Percentiles rank a stretch among this genome's conserved stretches.
Conservation (phyloP, 2,888 invertebrate species). For the Acrocyrtus sp. region DNA sequence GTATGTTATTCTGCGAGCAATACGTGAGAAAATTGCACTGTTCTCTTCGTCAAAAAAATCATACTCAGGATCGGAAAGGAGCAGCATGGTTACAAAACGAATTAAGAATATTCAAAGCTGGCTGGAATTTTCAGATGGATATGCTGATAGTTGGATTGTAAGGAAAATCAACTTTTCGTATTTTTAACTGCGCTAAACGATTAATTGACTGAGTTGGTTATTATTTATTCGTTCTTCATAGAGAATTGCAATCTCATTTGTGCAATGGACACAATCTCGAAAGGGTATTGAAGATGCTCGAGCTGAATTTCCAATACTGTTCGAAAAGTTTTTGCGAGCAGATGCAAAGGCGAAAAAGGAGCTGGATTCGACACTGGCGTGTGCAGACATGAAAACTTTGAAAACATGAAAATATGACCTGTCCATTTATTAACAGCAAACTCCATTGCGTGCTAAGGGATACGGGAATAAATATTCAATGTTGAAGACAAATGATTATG, state of each 20-base stretch:
- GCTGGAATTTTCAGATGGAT: slow-evolving; percentile 64
- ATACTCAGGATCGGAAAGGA: slow-evolving; percentile 52
- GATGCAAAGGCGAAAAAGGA: not conserved
- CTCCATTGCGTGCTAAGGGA: too few species aligned
- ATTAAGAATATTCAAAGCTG: slow-evolving; percentile 66
- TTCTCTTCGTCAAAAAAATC: slow-evolving; percentile 38
- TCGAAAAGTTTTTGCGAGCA: not conserved
- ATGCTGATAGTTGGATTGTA: slow-evolving; percentile 59
- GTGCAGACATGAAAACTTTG: too few species aligned
- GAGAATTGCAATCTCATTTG: slow-evolving; percentile 49
- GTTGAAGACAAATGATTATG: too few species aligned
- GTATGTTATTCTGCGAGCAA: slow-evolving; percentile 65
- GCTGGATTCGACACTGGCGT: too few species aligned
- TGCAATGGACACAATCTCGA: slow-evolving; percentile 35
- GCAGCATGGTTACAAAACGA: slow-evolving; percentile 64
- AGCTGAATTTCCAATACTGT: slow-evolving; percentile 52
- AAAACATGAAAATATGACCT: too few species aligned
- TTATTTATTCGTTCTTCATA: slow-evolving; percentile 14
- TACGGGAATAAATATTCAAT: too few species aligned
- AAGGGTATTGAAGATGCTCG: slow-evolving; percentile 21
- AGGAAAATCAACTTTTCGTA: slow-evolving; percentile 14
- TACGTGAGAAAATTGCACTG: slow-evolving; percentile 62
- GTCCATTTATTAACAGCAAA: too few species aligned
- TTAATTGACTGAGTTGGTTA: slow-evolving; percentile 3
- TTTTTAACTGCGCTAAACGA: too few species aligned